These are phyloP conservation scores for Agelastica alni DNA, from an alignment of 2,888 invertebrate genomes.

Conservation along the genomic window DNA sequence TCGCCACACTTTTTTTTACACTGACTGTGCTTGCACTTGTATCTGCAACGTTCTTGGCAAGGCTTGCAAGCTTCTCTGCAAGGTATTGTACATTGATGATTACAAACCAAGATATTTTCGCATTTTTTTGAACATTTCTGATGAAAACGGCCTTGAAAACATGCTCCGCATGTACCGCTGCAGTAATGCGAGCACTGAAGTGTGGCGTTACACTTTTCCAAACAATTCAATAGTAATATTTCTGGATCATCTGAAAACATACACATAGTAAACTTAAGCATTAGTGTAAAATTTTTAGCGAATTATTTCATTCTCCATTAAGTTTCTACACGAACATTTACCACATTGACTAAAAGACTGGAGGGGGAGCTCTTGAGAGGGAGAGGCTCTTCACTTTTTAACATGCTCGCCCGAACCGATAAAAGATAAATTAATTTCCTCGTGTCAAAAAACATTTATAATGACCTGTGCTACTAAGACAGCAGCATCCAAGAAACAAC, in stretches of 20 bases:
- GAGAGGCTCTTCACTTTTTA: no score
- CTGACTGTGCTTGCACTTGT: constrained; percentile 60
- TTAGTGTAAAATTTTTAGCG: no score
- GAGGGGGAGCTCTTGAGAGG: no score
- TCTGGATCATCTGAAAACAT: background rate
- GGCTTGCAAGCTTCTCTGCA: constrained; percentile 64
- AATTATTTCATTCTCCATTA: no score
- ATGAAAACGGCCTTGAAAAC: constrained; percentile 66
- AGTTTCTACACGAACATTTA: no score
- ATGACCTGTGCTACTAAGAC: no score
- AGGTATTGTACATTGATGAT: constrained; percentile 64
- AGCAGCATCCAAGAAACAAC: no score
- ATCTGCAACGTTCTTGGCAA: constrained; percentile 59
- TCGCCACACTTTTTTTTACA: constrained; percentile 58
- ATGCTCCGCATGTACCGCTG: constrained; percentile 61
- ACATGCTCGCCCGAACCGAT: no score
- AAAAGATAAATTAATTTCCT: no score
- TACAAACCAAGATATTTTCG: constrained; percentile 63
- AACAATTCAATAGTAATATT: constrained; percentile 49
- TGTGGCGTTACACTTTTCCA: constrained; percentile 53
- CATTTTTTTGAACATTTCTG: constrained; percentile 62
- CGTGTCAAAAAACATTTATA: no score
- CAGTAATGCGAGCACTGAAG: constrained; percentile 62
- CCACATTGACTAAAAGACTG: no score
- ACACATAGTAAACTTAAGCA: no score